Conservation (phyloP, 64 coral and sea anemone species). For the Stylophora pistillata region DNA sequence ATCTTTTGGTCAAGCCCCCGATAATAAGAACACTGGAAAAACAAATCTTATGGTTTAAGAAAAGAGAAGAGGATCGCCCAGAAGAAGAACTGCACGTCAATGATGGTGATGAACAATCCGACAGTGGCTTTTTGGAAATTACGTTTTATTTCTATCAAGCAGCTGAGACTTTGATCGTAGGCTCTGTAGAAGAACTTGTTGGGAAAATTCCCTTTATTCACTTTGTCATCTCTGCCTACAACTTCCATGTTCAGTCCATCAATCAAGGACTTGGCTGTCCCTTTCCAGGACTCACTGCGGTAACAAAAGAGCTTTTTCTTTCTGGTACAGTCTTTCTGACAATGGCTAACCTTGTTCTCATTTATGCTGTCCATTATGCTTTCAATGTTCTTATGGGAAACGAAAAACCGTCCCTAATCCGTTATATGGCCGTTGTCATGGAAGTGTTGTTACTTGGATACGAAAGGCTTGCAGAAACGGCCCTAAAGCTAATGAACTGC, state of each 20-base stretch:
- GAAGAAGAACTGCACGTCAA: neutral
- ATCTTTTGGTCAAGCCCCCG: conserved; percentile 61
- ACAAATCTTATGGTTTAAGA: conserved; percentile 48
- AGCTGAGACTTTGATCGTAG: conserved; percentile 26
- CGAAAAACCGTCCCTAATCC: conserved; percentile 23
- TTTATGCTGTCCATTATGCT: conserved; percentile 11
- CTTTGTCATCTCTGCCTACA: neutral
- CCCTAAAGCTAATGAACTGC: conserved; percentile 59
- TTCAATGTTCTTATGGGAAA: neutral
- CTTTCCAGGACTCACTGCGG: conserved; percentile 37
- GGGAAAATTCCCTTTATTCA: neutral
- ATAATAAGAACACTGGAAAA: conserved; percentile 8
- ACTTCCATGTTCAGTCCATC: conserved; percentile 9
- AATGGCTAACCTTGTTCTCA: conserved; percentile 1
- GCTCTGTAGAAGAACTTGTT: conserved; percentile 15
- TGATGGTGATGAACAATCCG: neutral
- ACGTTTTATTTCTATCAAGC: conserved; percentile 54
- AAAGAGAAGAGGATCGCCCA: neutral
- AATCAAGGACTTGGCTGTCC: conserved; percentile 31
- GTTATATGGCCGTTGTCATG: conserved; percentile 53
- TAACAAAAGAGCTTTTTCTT: conserved; percentile 49
- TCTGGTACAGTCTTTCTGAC: conserved; percentile 45
- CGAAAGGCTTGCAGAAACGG: conserved; percentile 58
- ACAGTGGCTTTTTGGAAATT: conserved; percentile 23
- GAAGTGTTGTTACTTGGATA: conserved; percentile 71